Evolutionary conservation across 2,797 vertebrate species (phyloP).

Genomic region (Hippopotamyrus pictus): DNA sequence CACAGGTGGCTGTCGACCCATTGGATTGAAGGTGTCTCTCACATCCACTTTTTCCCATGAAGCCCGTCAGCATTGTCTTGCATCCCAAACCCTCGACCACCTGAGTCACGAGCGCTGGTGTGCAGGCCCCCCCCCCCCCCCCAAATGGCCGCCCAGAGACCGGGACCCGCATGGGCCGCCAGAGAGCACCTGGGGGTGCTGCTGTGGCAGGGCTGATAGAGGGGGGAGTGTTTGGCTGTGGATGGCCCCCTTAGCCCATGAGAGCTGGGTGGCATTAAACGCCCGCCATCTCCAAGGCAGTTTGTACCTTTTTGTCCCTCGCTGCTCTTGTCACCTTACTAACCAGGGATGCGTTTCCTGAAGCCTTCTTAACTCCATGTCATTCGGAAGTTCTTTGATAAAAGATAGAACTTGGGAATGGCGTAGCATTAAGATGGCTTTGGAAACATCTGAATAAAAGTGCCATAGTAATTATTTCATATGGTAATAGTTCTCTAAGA

Average conservation of each 20-base stretch:
- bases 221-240: neutral
- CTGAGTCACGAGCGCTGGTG: neutral
- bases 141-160: neutral
- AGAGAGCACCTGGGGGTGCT: neutral
- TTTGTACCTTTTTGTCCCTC: neutral
- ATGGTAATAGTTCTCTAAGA: neutral
- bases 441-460: neutral
- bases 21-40: neutral
- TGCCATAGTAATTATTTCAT: neutral
- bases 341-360: neutral
- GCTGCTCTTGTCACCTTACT: neutral
- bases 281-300: neutral
- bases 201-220: slow-evolving; percentile 10
- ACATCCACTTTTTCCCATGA: neutral
- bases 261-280: neutral
- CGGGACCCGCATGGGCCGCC: neutral
- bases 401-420: neutral
- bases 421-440: neutral
- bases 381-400: neutral
- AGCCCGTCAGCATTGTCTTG: neutral
- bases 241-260: neutral
- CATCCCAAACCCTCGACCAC: neutral
- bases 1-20: neutral
- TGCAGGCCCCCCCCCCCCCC: neutral
- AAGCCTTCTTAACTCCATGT: neutral